These are phyloP conservation scores for Drosophila mimetica DNA, from an alignment of 2,888 invertebrate species.

Conservation along the genomic window DNA sequence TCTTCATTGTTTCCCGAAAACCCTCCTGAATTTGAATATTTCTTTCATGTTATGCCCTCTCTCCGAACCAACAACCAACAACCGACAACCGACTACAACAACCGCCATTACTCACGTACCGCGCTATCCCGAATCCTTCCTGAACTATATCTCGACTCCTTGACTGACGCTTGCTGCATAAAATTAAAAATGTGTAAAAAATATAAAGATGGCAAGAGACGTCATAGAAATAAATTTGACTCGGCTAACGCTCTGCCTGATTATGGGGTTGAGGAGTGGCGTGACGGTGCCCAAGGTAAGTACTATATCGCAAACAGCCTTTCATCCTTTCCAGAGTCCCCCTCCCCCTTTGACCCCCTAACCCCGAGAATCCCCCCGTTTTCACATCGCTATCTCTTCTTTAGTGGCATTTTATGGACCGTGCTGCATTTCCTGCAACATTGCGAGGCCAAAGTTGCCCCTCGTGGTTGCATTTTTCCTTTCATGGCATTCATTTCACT, in stretches of 20 bases:
- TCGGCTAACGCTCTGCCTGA: constrained; percentile 87
- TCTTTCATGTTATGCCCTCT: constrained; percentile 64
- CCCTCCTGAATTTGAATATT: constrained; percentile 59
- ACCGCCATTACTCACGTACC: constrained; percentile 58
- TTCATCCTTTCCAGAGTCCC: constrained; percentile 2
- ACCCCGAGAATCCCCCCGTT: background rate
- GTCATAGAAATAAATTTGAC: constrained; percentile 85
- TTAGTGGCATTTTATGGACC: constrained; percentile 55
- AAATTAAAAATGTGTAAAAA: constrained; percentile 62
- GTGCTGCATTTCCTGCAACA: constrained; percentile 38
- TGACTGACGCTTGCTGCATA: constrained; percentile 71
- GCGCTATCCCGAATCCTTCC: constrained; percentile 54
- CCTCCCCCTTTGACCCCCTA: background rate
- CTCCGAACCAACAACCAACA: constrained; percentile 48
- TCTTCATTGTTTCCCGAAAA: constrained; percentile 40
- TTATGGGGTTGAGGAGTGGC: constrained; percentile 91
- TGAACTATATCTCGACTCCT: constrained; percentile 38
- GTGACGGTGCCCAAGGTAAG: constrained; percentile 86
- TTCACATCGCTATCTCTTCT: constrained; percentile 21
- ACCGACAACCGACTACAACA: constrained; percentile 52
- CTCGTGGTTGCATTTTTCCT: constrained; percentile 56
- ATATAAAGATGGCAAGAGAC: constrained; percentile 83
- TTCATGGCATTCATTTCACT: constrained; percentile 55
- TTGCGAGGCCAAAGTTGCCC: constrained; percentile 10
- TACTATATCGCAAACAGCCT: constrained; percentile 41